Evolutionary conservation across 2,113 vertebrate species (phyloP).

Genomic region (Nibea coibor): DNA sequence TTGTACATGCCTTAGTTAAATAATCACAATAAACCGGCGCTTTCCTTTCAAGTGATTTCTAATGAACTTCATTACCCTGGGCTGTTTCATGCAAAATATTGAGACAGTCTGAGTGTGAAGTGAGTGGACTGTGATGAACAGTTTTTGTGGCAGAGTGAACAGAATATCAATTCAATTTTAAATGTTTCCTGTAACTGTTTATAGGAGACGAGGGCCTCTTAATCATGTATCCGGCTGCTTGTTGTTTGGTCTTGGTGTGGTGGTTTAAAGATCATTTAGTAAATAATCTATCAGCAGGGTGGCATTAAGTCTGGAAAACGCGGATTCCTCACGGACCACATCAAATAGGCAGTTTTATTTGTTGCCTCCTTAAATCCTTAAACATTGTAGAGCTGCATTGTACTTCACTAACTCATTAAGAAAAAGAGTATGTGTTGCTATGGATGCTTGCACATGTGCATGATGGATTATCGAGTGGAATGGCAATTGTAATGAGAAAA

Average conservation of each 20-base stretch:
- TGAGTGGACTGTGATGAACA: constrained; percentile 16
- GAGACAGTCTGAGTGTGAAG: constrained; percentile 18
- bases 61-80: constrained; percentile 22
- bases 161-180: constrained; percentile 45
- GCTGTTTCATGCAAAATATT: constrained; percentile 30
- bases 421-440: not conserved
- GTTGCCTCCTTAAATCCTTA: constrained; percentile 5
- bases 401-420: not conserved
- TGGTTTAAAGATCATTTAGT: constrained; percentile 28
- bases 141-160: constrained; percentile 20
- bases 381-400: not conserved
- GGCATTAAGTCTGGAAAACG: constrained; percentile 16
- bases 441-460: constrained; percentile 5
- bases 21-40: not conserved
- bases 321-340: constrained; percentile 12
- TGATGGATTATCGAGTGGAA: constrained; percentile 49
- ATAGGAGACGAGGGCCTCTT: constrained; percentile 7
- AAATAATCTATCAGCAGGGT: constrained; percentile 47
- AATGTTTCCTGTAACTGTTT: constrained; percentile 39
- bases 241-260: constrained; percentile 25
- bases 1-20: not conserved
- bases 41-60: constrained; percentile 17
- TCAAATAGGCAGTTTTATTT: constrained; percentile 27
- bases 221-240: not conserved
- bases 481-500: constrained; percentile 68